Evolutionary conservation across 2,888 invertebrate species (phyloP).

Genomic region (Epiblema foenella): DNA sequence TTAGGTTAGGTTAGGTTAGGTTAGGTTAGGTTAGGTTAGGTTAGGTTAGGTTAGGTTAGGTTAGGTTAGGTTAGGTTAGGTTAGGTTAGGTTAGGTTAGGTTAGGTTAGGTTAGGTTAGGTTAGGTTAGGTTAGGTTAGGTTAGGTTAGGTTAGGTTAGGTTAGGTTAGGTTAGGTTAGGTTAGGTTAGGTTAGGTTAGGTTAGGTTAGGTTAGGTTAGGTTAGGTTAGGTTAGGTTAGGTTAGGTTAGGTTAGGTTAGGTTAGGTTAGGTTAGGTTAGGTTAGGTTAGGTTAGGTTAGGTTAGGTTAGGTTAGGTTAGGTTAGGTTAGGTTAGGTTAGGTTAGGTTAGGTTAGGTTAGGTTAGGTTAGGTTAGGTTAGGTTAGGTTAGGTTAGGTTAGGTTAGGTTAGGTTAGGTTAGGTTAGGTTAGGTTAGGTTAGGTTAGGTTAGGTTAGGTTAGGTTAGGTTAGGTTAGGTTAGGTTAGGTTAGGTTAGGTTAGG

Average conservation of each 20-base stretch:
- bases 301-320: constrained; percentile 8
- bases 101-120: constrained; percentile 16
- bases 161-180: constrained; percentile 17
- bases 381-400: constrained; percentile 8
- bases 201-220: constrained; percentile 8
- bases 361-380: constrained; percentile 8
- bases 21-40: constrained; percentile 10
- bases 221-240: constrained; percentile 8
- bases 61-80: constrained; percentile 22
- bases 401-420: constrained; percentile 8
- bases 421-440: constrained; percentile 8
- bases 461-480: constrained; percentile 8
- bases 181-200: constrained; percentile 12
- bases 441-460: constrained; percentile 8
- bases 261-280: constrained; percentile 8
- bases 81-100: constrained; percentile 22
- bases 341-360: constrained; percentile 8
- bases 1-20: constrained; percentile 12
- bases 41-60: constrained; percentile 14
- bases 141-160: constrained; percentile 22
- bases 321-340: constrained; percentile 8
- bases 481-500: constrained; percentile 8
- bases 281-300: constrained; percentile 8
- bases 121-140: constrained; percentile 22
- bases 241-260: constrained; percentile 8